A percentile compares a stretch with the other conserved stretches of the same genome.
Conservation (phyloP, 2,797 vertebrate species). For the Parauchenoglanis ngamensis region DNA sequence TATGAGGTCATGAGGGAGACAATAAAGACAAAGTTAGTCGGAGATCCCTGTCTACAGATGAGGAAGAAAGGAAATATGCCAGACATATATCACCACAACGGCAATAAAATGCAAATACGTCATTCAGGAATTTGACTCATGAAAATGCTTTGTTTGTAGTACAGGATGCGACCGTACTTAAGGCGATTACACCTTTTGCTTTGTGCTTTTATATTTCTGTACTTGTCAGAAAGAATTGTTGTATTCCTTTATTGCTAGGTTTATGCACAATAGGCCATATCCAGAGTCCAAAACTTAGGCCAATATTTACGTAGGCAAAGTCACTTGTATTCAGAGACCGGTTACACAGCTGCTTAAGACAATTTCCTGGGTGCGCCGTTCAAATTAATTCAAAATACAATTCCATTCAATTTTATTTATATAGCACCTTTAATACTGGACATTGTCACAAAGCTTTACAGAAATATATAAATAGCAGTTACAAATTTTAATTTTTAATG, state of each 20-base stretch:
- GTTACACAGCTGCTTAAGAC: background rate
- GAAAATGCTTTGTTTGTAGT: constrained; percentile 14
- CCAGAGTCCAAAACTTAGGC: no score
- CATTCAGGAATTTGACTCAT: constrained; percentile 20
- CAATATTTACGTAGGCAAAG: background rate
- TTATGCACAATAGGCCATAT: background rate
- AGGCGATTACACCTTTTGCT: background rate
- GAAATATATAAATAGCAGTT: no score
- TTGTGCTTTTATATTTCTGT: background rate
- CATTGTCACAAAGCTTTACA: no score
- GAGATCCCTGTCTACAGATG: background rate
- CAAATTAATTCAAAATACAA: background rate
- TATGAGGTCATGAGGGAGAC: constrained; percentile 13
- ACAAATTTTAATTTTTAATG: no score
- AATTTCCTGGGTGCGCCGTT: background rate
- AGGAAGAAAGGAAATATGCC: constrained; percentile 19
- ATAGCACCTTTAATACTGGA: no score
- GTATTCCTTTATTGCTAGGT: background rate
- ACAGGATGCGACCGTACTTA: background rate
- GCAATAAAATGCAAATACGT: constrained; percentile 15
- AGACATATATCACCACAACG: constrained; percentile 18
- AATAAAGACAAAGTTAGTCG: background rate
- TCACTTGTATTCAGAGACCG: background rate
- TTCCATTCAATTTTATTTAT: no score
- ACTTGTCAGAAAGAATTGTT: background rate